Base-by-base conservation (phyloP, 1,140 invertebrate genomes). In the Drosophila kanapiae region DNA sequence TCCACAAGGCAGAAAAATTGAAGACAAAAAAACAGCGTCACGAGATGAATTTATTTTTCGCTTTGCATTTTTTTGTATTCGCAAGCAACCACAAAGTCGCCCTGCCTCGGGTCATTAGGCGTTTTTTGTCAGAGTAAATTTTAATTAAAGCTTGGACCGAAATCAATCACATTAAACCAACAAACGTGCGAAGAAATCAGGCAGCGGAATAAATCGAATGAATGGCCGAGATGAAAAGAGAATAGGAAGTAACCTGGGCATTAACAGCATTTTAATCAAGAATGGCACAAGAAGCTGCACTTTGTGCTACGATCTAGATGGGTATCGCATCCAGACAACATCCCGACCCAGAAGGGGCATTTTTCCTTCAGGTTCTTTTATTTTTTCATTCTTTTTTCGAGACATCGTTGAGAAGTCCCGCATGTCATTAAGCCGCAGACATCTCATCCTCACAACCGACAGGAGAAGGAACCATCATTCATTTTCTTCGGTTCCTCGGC, bases 251-350 rank as follows among this genome's bases (percentile, higher is more conserved):
- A 61, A 37, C 40, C 51, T 57, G 58, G 27, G 74, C 72, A 78
- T 80, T 78, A 78, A 65, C 85, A 69, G 72, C 78, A 87, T 83
- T 88, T 83, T 88, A 87, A 88, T 80, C 80, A 88, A 63, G 76
- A 74, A 35, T 78, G 61, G 6, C 16, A 68, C 64, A 65, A 49
- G 51, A 6, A 59, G 59, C 82, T 64, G 62, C 79, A 69, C 72
- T 61, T 60, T 64, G 77, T 63, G 59, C n/a, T 63, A 40, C 68
- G 43, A 68, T 63, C 80, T 62, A 71, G 80, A 87, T 88, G 75
- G 72, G 76, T 71, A 80, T 77, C 69, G 13, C 49, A 49, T 11
- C 56, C 54, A 51, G 9, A 38, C 58, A 33, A 43, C 43, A 16
- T 62, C 42, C 5, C 31, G 5, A 8, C 31, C 31, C 5, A 40